Conservation (phyloP, 2,797 vertebrate genomes). For the Furcifer pardalis region DNA sequence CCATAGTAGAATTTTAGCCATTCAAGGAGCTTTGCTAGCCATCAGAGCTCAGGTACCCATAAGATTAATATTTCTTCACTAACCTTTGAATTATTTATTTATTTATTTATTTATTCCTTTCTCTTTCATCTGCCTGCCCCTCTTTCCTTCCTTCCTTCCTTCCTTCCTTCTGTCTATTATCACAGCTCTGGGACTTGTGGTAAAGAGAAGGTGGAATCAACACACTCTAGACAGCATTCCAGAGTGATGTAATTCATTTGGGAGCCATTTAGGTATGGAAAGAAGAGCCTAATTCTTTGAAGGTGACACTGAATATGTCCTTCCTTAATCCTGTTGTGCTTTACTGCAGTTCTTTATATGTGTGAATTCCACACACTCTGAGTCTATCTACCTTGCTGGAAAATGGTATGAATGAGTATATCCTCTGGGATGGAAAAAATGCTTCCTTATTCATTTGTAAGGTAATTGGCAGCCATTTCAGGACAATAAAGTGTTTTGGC, state of each 20-base stretch:
- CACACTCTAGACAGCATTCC: neutral
- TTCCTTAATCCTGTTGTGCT: neutral
- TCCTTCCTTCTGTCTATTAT: too few species aligned
- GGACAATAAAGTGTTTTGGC: neutral
- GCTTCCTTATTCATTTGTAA: neutral
- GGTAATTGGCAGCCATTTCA: neutral
- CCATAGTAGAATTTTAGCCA: too few species aligned
- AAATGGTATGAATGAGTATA: neutral
- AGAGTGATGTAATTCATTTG: neutral
- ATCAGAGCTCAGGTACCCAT: too few species aligned
- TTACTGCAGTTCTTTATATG: neutral
- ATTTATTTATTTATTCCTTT: too few species aligned
- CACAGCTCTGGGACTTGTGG: too few species aligned
- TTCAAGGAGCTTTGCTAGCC: too few species aligned
- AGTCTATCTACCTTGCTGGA: neutral
- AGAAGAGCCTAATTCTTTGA: neutral
- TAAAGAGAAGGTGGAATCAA: neutral
- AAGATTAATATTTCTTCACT: too few species aligned
- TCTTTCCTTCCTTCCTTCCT: too few species aligned
- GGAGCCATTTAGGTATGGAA: neutral
- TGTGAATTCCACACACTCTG: neutral
- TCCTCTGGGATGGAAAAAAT: neutral
- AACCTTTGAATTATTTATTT: too few species aligned
- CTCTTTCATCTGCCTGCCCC: too few species aligned
- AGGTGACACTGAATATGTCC: neutral